These are phyloP conservation scores for Hypsopygia costalis DNA, from an alignment of 2,888 invertebrate species.

Conservation along the genomic window DNA sequence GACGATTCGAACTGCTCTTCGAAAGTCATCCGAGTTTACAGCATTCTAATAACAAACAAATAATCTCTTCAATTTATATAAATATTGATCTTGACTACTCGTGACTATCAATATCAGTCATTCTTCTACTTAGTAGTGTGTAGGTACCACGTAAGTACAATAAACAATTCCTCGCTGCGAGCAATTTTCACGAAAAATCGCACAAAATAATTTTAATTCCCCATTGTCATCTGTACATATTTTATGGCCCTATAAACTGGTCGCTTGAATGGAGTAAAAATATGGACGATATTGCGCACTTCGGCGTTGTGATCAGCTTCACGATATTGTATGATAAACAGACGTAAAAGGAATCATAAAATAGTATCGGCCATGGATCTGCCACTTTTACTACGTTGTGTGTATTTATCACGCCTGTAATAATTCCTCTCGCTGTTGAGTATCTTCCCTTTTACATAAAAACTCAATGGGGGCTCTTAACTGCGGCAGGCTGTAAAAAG, in stretches of 20 bases:
- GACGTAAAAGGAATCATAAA: constrained; percentile 35
- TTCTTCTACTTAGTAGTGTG: too few species aligned
- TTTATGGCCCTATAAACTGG: constrained; percentile 27
- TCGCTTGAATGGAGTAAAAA: constrained; percentile 18
- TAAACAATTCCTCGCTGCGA: too few species aligned
- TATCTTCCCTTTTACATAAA: background rate
- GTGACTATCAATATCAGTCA: too few species aligned
- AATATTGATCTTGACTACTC: too few species aligned
- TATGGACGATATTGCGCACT: constrained; percentile 22
- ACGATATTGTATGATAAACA: constrained; percentile 30
- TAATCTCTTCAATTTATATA: too few species aligned
- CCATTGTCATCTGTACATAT: too few species aligned
- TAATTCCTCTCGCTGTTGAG: background rate
- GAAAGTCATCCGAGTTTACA: too few species aligned
- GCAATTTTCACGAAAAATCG: too few species aligned
- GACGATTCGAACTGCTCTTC: too few species aligned
- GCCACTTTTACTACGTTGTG: constrained; percentile 25
- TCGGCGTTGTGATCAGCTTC: constrained; percentile 24
- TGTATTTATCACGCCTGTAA: constrained; percentile 8
- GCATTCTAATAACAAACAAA: too few species aligned
- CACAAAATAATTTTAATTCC: too few species aligned
- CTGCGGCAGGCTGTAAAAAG: background rate
- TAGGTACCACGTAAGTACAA: too few species aligned
- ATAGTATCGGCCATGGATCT: constrained; percentile 30
- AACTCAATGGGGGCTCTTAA: background rate